Percentiles rank a stretch among this genome's conserved stretches.
phyloP scores from a whole-genome alignment of 1,140 invertebrate genomes.

The Eurosta solidaginis region DNA sequence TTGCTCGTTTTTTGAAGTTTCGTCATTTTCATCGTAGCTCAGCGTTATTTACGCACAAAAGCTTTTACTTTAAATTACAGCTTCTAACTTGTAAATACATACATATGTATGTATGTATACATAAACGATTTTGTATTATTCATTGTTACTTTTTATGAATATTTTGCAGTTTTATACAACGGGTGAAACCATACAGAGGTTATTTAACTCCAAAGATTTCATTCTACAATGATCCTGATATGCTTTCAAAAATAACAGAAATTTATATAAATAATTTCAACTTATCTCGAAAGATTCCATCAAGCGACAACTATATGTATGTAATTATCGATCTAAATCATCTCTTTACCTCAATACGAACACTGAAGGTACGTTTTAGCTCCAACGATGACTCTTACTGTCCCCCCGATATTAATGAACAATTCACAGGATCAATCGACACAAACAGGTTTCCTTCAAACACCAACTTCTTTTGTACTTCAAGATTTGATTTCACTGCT shows the following conservation, averaged over 20 bases:
- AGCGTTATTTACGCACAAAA: too few species aligned
- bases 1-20: too few species aligned
- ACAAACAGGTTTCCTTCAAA: background rate
- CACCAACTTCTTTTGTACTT: slow-evolving; percentile 38
- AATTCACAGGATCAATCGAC: background rate
- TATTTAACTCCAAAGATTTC: background rate
- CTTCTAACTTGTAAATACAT: too few species aligned
- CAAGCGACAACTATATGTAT: slow-evolving; percentile 49
- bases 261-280: slow-evolving; percentile 36
- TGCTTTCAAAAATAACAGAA: slow-evolving; percentile 38
- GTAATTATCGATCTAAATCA: slow-evolving; percentile 28
- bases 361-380: slow-evolving; percentile 36
- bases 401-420: slow-evolving; percentile 42
- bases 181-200: background rate
- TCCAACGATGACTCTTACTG: slow-evolving; percentile 40
- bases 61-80: too few species aligned
- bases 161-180: background rate
- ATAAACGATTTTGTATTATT: too few species aligned
- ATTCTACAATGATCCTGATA: slow-evolving; percentile 20
- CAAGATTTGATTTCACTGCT: slow-evolving; percentile 33
- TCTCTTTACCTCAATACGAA: background rate
- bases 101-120: too few species aligned
- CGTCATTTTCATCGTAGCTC: too few species aligned
- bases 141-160: too few species aligned
- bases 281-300: slow-evolving; percentile 38